Base-by-base conservation (phyloP, 1,140 invertebrate genomes). In the Drosophila subobscura region DNA sequence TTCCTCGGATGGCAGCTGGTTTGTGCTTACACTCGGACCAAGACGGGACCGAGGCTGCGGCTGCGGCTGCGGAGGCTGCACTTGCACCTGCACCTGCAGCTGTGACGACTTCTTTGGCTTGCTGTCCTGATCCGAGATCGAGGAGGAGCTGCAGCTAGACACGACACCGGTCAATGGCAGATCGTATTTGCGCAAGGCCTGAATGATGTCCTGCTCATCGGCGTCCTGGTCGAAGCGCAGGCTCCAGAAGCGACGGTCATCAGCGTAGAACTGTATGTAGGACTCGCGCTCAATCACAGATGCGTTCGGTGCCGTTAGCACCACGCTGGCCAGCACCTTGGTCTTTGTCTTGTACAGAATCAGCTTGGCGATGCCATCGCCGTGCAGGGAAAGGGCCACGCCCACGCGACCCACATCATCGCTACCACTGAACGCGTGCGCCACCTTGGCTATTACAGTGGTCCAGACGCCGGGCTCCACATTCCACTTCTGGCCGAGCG, bases 201-300 rank as follows among this genome's bases (percentile, higher is more conserved):
- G 5, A 0, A 58, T 50, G 8, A 90, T 91, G 8, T 72, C 63
- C 0, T 56, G 2, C 29, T 83, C 77, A 23, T 91, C 84, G 1
- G n/a, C 5, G 1, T 25, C 1, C 0, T 20, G 0, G 16, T 73
- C 65, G 5, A 91, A 90, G 1, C 66, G 68, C 29, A 91, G 5
- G 46, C 88, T 91, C 90, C 90, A 91, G 55, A 74, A 86, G 0
- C 14, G 14, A 0, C 64, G 16, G 0, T 60, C 42, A 3, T 68
- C 58, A 25, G 90, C 90, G 16, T 80, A 90, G 47, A 89, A 91
- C 29, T 91, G 90, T 7, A 89, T 42, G 45, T 91, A 91, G 5
- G 56, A 42, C 0, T 79, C 63, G 3, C 54, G 68, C 12, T 70
- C 5, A 45, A 80, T 61, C 1, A 77, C 27, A 29, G 41, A 47